phyloP scores from a whole-genome alignment of 1,140 invertebrate species.

The Saccostrea cuccullata region DNA sequence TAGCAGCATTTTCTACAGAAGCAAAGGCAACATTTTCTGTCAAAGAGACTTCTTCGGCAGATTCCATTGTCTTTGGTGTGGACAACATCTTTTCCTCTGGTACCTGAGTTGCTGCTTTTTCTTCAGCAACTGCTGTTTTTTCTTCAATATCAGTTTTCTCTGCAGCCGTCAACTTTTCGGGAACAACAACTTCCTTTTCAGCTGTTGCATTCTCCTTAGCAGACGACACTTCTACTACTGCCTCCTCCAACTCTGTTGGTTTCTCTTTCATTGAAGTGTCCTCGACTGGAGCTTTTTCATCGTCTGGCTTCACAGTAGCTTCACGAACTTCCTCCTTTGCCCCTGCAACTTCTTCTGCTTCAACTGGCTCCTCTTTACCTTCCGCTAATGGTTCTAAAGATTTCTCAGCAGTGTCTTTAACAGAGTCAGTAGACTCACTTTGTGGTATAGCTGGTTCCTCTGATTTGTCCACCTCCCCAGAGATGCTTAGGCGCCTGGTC shows the following conservation, averaged over 20 bases:
- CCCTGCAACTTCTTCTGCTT: background rate
- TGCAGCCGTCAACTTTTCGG: background rate
- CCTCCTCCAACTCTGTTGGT: background rate
- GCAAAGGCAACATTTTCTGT: slow-evolving; percentile 1
- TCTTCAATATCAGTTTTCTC: background rate
- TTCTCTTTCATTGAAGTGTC: background rate
- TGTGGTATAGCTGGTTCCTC: background rate
- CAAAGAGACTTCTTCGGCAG: background rate
- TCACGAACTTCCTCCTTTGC: background rate
- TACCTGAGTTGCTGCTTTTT: background rate
- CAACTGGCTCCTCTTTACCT: slow-evolving; percentile 1
- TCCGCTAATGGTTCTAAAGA: background rate
- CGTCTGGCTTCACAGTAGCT: background rate
- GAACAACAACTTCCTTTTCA: background rate
- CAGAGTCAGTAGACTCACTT: slow-evolving; percentile 4
- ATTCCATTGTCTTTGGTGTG: background rate
- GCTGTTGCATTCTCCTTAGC: background rate
- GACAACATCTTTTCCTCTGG: background rate
- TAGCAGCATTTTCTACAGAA: background rate
- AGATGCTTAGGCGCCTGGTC: background rate
- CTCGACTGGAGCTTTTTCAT: background rate
- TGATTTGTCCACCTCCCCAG: background rate
- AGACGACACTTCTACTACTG: background rate
- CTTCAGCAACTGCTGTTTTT: background rate
- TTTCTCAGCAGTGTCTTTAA: background rate